Evolutionary conservation across 2,113 vertebrate species (phyloP).

Genomic region (Oryctolagus cuniculus): mOryCun1.1 NC_091438.1:119118001-119118500

Average conservation of each 20-base stretch:
- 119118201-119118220: neutral
- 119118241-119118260: neutral
- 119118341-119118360: neutral
- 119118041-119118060: neutral
- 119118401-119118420: neutral
- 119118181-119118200: neutral
- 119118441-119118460: neutral
- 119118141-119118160: neutral
- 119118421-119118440: neutral
- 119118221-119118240: slow-evolving; percentile 5
- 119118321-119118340: neutral
- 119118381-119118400: neutral
- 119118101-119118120: neutral
- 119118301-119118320: neutral
- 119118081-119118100: neutral
- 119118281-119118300: neutral
- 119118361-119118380: slow-evolving; percentile 9
- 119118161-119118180: neutral
- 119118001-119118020: neutral
- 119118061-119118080: neutral
- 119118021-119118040: neutral
- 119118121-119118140: neutral
- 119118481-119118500: too few species aligned
- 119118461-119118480: neutral
- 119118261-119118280: neutral